These are phyloP conservation scores for Lasioglossum albipes DNA, from an alignment of 1,140 invertebrate species.

Conservation along the genomic window DNA sequence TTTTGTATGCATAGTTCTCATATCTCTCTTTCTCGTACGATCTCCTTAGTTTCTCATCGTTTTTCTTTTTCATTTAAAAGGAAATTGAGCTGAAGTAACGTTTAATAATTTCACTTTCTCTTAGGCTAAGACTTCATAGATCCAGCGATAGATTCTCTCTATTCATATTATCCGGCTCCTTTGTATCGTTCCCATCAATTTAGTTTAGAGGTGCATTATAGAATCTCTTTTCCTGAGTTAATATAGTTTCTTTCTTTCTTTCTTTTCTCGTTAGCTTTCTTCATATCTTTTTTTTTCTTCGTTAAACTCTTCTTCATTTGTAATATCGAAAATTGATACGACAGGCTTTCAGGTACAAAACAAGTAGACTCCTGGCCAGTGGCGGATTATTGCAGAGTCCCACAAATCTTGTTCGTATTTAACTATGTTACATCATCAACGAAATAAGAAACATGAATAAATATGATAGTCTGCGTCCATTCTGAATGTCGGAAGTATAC, in stretches of 20 bases:
- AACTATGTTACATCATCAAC: no score
- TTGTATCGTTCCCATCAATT: constrained; percentile 22
- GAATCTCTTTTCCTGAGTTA: constrained; percentile 72
- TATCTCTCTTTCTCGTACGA: neutral
- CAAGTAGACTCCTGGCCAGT: constrained; percentile 59
- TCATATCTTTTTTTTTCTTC: neutral
- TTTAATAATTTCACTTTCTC: constrained; percentile 21
- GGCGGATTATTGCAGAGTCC: no score
- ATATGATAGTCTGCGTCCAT: no score
- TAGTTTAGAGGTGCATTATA: constrained; percentile 43
- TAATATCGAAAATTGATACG: constrained; percentile 66
- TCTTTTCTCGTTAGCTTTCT: no score
- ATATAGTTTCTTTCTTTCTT: constrained; percentile 44
- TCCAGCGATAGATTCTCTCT: constrained; percentile 14
- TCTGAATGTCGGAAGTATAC: no score
- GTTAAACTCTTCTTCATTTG: constrained; percentile 33
- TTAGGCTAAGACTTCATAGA: constrained; percentile 42
- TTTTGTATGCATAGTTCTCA: neutral
- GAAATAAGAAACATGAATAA: no score
- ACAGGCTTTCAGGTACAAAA: constrained; percentile 73
- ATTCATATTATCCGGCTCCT: constrained; percentile 26
- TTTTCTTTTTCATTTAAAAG: constrained; percentile 1
- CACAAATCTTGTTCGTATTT: no score
- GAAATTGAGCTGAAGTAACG: constrained; percentile 26
- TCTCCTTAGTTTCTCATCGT: no score